phyloP scores from a whole-genome alignment of 2,888 invertebrate species.

The Tyria jacobaeae region DNA sequence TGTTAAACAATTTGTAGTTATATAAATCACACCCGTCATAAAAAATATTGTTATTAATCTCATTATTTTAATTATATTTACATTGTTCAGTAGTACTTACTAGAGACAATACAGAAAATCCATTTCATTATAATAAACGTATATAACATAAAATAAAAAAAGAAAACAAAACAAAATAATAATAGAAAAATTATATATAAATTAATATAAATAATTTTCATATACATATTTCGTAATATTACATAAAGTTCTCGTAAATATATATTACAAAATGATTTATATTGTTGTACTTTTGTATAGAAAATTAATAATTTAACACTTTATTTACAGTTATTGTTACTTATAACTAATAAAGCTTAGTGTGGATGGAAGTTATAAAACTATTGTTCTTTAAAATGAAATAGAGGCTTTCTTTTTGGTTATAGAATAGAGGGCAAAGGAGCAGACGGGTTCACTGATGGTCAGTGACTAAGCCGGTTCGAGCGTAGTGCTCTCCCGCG shows the following conservation, averaged over 20 bases:
- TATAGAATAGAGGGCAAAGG: too few species aligned
- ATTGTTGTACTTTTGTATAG: constrained; percentile 43
- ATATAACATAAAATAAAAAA: constrained; percentile 15
- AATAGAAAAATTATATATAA: constrained; percentile 5
- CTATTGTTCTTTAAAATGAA: constrained; percentile 31
- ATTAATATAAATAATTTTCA: constrained; percentile 1
- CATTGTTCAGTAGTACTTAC: constrained; percentile 41
- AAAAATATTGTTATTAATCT: constrained; percentile 44
- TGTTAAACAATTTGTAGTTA: constrained; percentile 24
- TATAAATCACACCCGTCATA: constrained; percentile 35
- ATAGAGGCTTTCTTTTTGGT: too few species aligned
- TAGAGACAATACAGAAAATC: constrained; percentile 39
- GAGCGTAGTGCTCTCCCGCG: too few species aligned
- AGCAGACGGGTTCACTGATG: too few species aligned
- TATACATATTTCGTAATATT: constrained; percentile 18
- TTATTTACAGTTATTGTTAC: constrained; percentile 61
- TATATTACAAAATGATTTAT: constrained; percentile 18
- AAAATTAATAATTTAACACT: constrained; percentile 51
- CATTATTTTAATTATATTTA: constrained; percentile 47
- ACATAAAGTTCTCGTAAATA: constrained; percentile 29
- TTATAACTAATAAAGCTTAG: constrained; percentile 74
- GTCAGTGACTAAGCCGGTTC: too few species aligned
- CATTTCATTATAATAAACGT: constrained; percentile 19
- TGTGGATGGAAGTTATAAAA: constrained; percentile 66
- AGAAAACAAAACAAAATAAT: constrained; percentile 17